These are phyloP conservation scores for Sprattus sprattus DNA, from an alignment of 2,113 vertebrate species.

Conservation along the genomic window DNA sequence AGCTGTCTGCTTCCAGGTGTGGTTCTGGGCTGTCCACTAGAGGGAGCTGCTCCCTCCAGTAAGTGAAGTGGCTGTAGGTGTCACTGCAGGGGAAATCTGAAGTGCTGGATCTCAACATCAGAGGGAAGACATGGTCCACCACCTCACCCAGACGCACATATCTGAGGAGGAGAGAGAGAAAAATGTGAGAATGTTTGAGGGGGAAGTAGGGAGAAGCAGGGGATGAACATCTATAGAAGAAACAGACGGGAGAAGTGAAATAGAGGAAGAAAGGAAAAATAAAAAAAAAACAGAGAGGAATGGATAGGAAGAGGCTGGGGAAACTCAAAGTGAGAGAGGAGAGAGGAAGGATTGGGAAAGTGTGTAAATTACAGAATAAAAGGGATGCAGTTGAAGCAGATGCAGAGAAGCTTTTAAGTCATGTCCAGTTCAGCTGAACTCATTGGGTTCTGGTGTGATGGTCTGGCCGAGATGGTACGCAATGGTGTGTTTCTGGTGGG, in stretches of 20 bases:
- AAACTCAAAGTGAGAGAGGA: neutral
- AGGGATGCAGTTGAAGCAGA: neutral
- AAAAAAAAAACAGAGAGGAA: neutral
- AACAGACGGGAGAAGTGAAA: neutral
- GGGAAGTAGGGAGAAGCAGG: too few species aligned
- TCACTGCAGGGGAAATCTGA: slow-evolving; percentile 96
- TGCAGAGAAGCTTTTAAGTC: neutral
- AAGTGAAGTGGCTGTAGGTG: slow-evolving; percentile 94
- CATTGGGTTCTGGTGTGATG: neutral
- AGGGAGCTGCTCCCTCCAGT: slow-evolving; percentile 88
- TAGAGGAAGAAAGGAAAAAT: neutral
- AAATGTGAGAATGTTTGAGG: too few species aligned
- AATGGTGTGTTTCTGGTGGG: too few species aligned
- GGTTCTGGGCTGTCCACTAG: slow-evolving; percentile 78
- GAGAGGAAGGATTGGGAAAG: neutral
- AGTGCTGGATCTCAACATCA: slow-evolving; percentile 82
- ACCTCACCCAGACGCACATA: slow-evolving; percentile 92
- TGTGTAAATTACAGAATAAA: neutral
- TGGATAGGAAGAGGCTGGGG: neutral
- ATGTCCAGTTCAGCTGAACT: too few species aligned
- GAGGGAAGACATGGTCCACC: slow-evolving; percentile 93
- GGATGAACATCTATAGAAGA: neutral
- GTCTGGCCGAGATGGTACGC: neutral
- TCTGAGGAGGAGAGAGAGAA: slow-evolving; percentile 56
- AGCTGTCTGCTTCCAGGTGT: slow-evolving; percentile 49